Conservation (phyloP, 2,888 invertebrate species). For the Leucania comma region DNA sequence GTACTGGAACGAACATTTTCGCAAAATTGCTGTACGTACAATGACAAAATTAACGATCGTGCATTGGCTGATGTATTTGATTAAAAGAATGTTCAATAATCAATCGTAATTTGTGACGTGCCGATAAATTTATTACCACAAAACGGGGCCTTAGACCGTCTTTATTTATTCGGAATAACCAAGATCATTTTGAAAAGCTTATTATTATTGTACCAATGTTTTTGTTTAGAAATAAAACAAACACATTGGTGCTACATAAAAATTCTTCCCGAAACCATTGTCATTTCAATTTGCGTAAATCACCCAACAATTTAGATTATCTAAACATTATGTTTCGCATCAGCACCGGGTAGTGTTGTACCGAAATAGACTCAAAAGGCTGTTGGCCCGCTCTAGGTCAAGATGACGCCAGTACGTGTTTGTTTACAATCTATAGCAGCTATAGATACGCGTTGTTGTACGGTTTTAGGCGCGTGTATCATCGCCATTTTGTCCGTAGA, state of each 20-base stretch:
- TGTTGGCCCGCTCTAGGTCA: slow-evolving; percentile 73
- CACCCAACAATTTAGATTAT: slow-evolving; percentile 22
- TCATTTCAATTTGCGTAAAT: slow-evolving; percentile 40
- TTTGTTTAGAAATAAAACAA: not conserved
- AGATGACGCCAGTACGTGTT: slow-evolving; percentile 60
- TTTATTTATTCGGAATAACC: not conserved
- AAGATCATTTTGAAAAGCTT: not conserved
- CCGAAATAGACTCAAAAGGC: slow-evolving; percentile 71
- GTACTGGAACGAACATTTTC: too few species aligned
- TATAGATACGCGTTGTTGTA: slow-evolving; percentile 23
- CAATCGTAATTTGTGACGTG: not conserved
- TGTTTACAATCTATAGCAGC: slow-evolving; percentile 52
- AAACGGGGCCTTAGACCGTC: not conserved
- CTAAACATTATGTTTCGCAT: slow-evolving; percentile 33
- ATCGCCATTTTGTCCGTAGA: slow-evolving; percentile 30
- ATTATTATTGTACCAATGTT: too few species aligned
- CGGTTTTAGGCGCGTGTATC: slow-evolving; percentile 26
- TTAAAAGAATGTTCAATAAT: not conserved
- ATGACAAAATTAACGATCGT: too few species aligned
- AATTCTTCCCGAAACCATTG: slow-evolving; percentile 28
- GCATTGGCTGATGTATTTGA: not conserved
- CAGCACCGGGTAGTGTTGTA: slow-evolving; percentile 45
- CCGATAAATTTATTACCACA: not conserved
- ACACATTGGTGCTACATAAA: not conserved
- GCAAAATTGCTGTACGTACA: too few species aligned